Evolutionary conservation across 92 coral and sea anemone genomes (phyloP).

Genomic region (Chrysogorgia sp.): DNA sequence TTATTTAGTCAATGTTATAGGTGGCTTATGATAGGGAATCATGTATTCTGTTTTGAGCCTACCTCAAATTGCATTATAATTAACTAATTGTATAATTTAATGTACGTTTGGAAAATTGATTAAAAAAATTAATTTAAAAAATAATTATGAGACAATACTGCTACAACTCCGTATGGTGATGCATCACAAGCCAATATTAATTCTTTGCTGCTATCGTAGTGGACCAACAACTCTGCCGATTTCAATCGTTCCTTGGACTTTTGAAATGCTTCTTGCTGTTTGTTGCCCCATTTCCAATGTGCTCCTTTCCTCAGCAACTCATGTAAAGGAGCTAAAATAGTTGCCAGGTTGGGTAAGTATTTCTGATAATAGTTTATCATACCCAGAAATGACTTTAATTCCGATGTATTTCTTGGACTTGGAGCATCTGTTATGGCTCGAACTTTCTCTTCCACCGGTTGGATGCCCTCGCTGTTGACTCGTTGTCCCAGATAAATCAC

Average conservation of each 20-base stretch:
- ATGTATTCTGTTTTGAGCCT: too few relatives aligned
- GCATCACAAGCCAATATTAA: slow-evolving; percentile 47
- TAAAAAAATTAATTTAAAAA: too few relatives aligned
- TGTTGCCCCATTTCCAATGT: slow-evolving; percentile 38
- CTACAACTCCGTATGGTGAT: slow-evolving; percentile 56
- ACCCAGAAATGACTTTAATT: slow-evolving; percentile 62
- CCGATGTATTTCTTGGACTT: slow-evolving; percentile 55
- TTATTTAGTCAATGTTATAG: too few relatives aligned
- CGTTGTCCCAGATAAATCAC: slow-evolving; percentile 61
- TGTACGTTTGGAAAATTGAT: too few relatives aligned
- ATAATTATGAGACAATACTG: slow-evolving; percentile 52
- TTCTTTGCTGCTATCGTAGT: slow-evolving; percentile 32
- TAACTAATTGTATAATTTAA: too few relatives aligned
- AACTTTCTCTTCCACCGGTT: slow-evolving; percentile 64
- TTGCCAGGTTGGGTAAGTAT: not conserved
- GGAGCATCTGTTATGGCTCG: slow-evolving; percentile 60
- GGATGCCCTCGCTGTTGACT: slow-evolving; percentile 61
- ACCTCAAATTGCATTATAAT: too few relatives aligned
- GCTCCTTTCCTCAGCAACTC: not conserved
- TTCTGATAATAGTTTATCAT: slow-evolving; percentile 9
- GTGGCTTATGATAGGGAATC: too few relatives aligned
- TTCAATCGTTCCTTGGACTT: slow-evolving; percentile 8
- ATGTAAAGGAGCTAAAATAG: slow-evolving; percentile 2
- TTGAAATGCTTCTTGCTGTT: slow-evolving; percentile 20
- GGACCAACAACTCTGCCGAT: slow-evolving; percentile 31